Evolutionary conservation across 2,797 vertebrate genomes (phyloP), one percentile per base, ranked within the genome.

Genomic region (Sebastes trivittatus): DNA sequence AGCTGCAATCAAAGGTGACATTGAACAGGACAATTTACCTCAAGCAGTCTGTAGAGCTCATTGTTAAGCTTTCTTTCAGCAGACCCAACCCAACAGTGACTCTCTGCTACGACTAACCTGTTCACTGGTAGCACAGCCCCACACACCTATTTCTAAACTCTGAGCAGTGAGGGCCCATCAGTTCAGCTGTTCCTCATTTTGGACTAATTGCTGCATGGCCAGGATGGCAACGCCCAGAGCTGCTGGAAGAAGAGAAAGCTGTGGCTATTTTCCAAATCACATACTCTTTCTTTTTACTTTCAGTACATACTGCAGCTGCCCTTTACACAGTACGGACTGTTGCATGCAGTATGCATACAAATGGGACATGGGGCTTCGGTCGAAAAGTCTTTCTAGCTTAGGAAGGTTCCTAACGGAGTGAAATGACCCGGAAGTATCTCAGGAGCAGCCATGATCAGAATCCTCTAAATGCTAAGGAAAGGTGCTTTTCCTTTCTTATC

Each of bases 181-280:
- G 22, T 54, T 13, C 78, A 80, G 38, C 77, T 89, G 84, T 11
- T 76, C 7, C 64, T 62, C 23, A 71, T 87, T 46, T 36, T 32
- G n/a, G 7, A 54, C n/a, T 85, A 58, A 88, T 82, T 83, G 36
- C 11, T 73, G 25, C 58, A 58, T 2, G 20, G 34, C 13, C 61
- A 58, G 58, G 25, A 27, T 25, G 32, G 30, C 38, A 70, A 9
- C 59, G 32, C 16, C 13, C 18, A 58, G 1, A 42, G 23, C 34
- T 67, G 60, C 32, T 60, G 10, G 27, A 54, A 7, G 46, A 22
- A 4, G n/a, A 58, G n/a, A 11, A 38, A 20, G 3, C n/a, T 77
- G 30, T 32, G 23, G n/a, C 52, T 46, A 46, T 6, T 46, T 46
- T 46, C 42, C 42, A 46, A 46, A 46, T 46, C 42, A 46, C 16